Evolutionary conservation across 2,797 vertebrate genomes (phyloP).

Genomic region (Gephyroberyx darwinii): DNA sequence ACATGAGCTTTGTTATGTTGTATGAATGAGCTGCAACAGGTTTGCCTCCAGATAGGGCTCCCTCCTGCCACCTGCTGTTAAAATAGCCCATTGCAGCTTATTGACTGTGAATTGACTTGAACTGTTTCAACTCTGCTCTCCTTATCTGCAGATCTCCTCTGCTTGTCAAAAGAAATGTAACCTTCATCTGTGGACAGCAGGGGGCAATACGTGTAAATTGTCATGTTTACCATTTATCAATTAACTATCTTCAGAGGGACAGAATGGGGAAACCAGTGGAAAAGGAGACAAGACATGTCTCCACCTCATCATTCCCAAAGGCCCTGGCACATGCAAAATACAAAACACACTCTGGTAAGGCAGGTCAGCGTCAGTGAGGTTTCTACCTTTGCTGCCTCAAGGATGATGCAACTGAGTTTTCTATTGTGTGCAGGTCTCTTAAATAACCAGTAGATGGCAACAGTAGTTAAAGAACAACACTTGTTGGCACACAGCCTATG

Average conservation of each 20-base stretch:
- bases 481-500: conserved; percentile 23
- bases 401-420: conserved; percentile 64
- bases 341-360: conserved; percentile 21
- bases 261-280: neutral
- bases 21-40: conserved; percentile 63
- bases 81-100: conserved; percentile 39
- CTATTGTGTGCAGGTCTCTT: conserved; percentile 56
- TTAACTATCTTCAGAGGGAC: neutral
- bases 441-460: conserved; percentile 77
- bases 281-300: neutral
- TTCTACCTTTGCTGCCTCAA: conserved; percentile 23
- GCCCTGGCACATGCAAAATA: neutral
- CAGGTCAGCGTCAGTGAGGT: neutral
- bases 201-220: conserved; percentile 18
- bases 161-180: conserved; percentile 32
- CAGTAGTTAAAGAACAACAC: conserved; percentile 65
- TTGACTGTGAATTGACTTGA: neutral
- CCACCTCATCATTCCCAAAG: conserved; percentile 5
- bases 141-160: conserved; percentile 19
- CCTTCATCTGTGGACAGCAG: conserved; percentile 39
- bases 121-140: conserved; percentile 14
- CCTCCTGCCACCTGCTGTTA: conserved; percentile 70
- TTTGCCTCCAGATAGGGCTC: conserved; percentile 40
- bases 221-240: neutral
- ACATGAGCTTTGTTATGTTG: conserved; percentile 43